Evolutionary conservation across 2,888 invertebrate species (phyloP).

Genomic region (Nephrotoma guestfalica): DNA sequence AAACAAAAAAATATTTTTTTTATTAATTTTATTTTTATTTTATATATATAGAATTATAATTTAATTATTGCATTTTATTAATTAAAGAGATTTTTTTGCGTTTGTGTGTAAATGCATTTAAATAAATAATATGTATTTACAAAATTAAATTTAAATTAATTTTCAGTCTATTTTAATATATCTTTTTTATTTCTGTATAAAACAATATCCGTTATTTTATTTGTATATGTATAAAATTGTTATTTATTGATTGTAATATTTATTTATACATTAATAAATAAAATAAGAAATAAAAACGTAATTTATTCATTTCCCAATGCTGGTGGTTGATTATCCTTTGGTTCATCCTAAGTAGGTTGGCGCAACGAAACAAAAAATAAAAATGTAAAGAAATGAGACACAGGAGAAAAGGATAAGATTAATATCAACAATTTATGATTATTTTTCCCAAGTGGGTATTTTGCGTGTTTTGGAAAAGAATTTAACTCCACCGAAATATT

Average conservation of each 20-base stretch:
- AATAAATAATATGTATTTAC: neutral
- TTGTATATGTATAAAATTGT: neutral
- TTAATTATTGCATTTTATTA: neutral
- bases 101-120: neutral
- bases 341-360: neutral
- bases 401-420: neutral
- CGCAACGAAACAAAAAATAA: neutral
- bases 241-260: neutral
- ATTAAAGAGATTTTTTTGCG: neutral
- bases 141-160: neutral
- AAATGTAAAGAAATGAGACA: neutral
- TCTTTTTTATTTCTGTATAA: neutral
- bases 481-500: neutral
- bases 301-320: neutral
- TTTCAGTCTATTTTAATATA: neutral
- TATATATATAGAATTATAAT: neutral
- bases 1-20: neutral
- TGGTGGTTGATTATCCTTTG: neutral
- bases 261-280: neutral
- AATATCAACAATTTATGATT: neutral
- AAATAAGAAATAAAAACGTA: neutral
- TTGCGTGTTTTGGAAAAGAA: neutral
- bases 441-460: neutral
- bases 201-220: neutral
- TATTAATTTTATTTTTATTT: neutral